phyloP scores from a whole-genome alignment of 2,888 invertebrate genomes.

The Galerucella calmariensis region DNA sequence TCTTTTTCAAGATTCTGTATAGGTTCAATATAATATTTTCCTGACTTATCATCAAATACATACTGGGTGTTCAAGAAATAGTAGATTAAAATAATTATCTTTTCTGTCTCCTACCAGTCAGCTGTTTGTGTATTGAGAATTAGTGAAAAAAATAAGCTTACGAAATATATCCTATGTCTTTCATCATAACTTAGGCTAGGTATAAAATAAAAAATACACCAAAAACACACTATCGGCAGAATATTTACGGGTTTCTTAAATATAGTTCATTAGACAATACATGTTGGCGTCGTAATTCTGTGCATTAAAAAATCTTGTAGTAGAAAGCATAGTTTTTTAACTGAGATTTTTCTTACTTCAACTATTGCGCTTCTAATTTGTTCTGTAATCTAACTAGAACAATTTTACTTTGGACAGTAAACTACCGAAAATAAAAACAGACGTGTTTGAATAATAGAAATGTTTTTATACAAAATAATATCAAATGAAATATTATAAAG shows the following conservation, averaged over 20 bases:
- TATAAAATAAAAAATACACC: slow-evolving; percentile 47
- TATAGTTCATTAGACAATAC: slow-evolving; percentile 50
- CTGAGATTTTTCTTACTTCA: slow-evolving; percentile 11
- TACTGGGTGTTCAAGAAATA: slow-evolving; percentile 28
- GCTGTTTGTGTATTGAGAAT: slow-evolving; percentile 29
- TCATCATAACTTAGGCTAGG: slow-evolving; percentile 58
- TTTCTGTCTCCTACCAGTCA: slow-evolving; percentile 19
- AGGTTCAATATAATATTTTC: slow-evolving; percentile 5
- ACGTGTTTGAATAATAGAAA: too few species aligned
- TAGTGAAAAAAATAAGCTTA: slow-evolving; percentile 31
- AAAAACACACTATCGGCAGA: slow-evolving; percentile 51
- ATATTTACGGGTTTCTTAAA: slow-evolving; percentile 56
- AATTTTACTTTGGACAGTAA: too few species aligned
- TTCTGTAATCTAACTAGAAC: slow-evolving; percentile 9
- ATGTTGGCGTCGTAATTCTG: slow-evolving; percentile 37
- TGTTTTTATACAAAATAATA: too few species aligned
- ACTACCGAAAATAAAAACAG: too few species aligned
- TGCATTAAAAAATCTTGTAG: slow-evolving; percentile 20
- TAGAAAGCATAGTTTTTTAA: slow-evolving; percentile 18
- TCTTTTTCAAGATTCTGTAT: not conserved
- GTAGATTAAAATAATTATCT: slow-evolving; percentile 24
- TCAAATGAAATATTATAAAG: too few species aligned
- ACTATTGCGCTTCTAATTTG: slow-evolving; percentile 5
- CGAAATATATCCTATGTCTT: slow-evolving; percentile 58
- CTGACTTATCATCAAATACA: slow-evolving; percentile 18